Base-by-base conservation (phyloP, 2,113 vertebrate genomes). In the Calidris pugnax region DNA sequence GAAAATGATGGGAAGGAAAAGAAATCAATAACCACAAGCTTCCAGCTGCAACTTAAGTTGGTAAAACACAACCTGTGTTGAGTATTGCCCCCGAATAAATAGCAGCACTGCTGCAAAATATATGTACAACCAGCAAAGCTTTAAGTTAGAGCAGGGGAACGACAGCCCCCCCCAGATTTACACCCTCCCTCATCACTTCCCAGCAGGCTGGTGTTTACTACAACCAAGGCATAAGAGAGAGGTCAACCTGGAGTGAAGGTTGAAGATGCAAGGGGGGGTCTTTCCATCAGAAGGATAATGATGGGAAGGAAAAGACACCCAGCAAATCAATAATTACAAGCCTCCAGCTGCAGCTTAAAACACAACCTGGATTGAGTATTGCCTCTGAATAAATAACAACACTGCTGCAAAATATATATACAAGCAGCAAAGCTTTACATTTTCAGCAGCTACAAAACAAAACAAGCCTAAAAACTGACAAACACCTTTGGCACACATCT, bases 201-300 rank as follows among this genome's bases (percentile, higher is more conserved):
- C 67, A 9, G n/a, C 72, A 23, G n/a, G 19, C 7, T 35, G 7
- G 27, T 1, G 9, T 0, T 4, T 18, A 7, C 18, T 16, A 35
- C 16, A 18, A 6, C 0, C 12, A 3, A 23, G 1, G 62, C 0
- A 7, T 1, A 12, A 72, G n/a, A n/a, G n/a, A n/a, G n/a, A n/a
- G n/a, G n/a, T n/a, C n/a, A 53, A 2, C n/a, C 23, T 0, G 4
- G 0, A 23, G 35, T 1, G 2, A 15, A 27, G 71, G 75, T 28
- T 59, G 72, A 32, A 84, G 87, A 20, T 62, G 8, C 1, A n/a
- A 14, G 7, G 14, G 24, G 24, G 10, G 12, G 8, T 21, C 66
- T 18, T 32, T 10, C 30, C 22, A 7, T 3, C 1, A 14, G 12
- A 51, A 57, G 62, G 50, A 57, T 57, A 47, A n/a, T 1, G 22